phyloP scores from a whole-genome alignment of 2,797 vertebrate species.

The Chrysocyon brachyurus region DNA sequence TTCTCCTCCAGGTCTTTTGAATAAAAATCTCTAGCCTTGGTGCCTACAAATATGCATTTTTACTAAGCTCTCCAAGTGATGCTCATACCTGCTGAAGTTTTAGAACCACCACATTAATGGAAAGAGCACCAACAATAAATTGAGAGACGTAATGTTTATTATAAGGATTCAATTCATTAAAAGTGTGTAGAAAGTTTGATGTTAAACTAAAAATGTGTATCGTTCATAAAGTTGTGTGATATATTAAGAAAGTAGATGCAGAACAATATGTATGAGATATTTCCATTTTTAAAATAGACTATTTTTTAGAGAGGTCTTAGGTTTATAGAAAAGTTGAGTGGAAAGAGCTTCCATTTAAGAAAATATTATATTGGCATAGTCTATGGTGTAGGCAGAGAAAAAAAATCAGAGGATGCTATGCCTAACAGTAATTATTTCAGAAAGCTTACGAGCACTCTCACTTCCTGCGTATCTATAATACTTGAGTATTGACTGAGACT shows the following conservation, averaged over 20 bases:
- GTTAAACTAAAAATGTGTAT: not conserved
- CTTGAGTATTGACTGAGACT: not conserved
- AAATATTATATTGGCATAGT: not conserved
- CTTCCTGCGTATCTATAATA: not conserved
- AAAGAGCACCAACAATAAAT: not conserved
- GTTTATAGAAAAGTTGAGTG: not conserved
- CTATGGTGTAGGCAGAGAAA: not conserved
- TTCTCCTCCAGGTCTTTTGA: not conserved
- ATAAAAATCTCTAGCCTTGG: conserved; percentile 15
- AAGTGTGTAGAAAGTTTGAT: not conserved
- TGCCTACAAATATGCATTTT: not conserved
- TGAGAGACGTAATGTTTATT: not conserved
- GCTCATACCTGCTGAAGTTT: not conserved
- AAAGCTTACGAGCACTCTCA: not conserved
- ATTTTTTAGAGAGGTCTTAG: not conserved
- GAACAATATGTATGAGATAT: not conserved
- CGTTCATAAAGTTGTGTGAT: not conserved
- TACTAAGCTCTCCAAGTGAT: not conserved
- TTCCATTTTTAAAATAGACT: not conserved
- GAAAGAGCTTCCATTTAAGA: not conserved
- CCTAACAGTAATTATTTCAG: not conserved
- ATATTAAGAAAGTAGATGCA: not conserved
- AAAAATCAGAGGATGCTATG: not conserved
- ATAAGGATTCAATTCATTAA: not conserved
- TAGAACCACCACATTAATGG: not conserved